Evolutionary conservation across 2,113 vertebrate genomes (phyloP).

Genomic region (Ptychochromis oligacanthus): DNA sequence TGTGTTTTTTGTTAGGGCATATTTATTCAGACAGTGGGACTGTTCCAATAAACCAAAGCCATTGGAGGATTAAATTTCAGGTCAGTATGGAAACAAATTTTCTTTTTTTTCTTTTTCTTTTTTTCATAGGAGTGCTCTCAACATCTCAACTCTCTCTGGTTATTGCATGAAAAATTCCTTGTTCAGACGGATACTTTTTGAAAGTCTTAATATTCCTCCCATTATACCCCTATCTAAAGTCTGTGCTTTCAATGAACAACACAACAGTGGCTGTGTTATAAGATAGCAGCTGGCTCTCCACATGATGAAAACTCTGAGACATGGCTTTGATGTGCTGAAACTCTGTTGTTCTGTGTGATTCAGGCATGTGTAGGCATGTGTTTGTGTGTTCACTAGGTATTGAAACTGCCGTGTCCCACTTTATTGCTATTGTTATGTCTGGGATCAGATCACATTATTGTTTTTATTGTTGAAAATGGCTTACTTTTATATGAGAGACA

Average conservation of each 20-base stretch:
- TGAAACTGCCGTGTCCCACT: slow-evolving; percentile 5
- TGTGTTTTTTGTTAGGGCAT: neutral
- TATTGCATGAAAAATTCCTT: slow-evolving; percentile 25
- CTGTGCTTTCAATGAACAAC: slow-evolving; percentile 37
- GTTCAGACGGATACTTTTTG: slow-evolving; percentile 24
- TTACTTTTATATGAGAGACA: neutral
- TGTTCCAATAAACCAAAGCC: slow-evolving; percentile 10
- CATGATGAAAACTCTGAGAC: slow-evolving; percentile 53
- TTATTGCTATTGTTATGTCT: neutral
- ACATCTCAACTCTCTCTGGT: neutral
- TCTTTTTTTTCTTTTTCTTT: neutral
- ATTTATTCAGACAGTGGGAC: slow-evolving; percentile 18
- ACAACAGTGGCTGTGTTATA: slow-evolving; percentile 39
- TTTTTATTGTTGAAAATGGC: neutral
- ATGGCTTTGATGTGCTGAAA: slow-evolving; percentile 56
- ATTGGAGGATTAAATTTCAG: slow-evolving; percentile 21
- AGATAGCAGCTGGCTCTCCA: slow-evolving; percentile 52
- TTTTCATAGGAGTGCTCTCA: neutral
- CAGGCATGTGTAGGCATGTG: slow-evolving; percentile 7
- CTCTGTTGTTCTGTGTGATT: slow-evolving; percentile 36
- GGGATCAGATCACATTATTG: neutral
- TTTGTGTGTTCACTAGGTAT: slow-evolving; percentile 7
- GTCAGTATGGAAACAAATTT: neutral
- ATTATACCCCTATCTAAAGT: slow-evolving; percentile 13
- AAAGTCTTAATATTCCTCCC: slow-evolving; percentile 39